Evolutionary conservation across 2,113 vertebrate genomes (phyloP).

Genomic region (Notarius lentiginosus): DNA sequence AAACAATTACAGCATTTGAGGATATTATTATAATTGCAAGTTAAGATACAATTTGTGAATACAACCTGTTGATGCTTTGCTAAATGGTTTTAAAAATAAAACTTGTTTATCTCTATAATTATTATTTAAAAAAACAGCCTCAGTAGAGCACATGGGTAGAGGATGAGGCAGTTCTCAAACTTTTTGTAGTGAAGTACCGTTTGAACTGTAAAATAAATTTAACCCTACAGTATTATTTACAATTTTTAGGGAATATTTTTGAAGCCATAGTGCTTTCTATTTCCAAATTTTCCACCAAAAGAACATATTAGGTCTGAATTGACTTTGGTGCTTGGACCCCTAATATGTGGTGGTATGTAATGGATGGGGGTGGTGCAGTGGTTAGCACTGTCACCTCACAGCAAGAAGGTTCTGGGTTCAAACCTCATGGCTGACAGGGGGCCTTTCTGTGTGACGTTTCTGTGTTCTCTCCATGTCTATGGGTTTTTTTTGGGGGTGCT

Average conservation of each 20-base stretch:
- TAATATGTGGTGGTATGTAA: no score
- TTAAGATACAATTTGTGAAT: not conserved
- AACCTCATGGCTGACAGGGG: no score
- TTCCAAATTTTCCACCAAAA: not conserved
- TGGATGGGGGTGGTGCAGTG: no score
- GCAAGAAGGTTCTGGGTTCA: no score
- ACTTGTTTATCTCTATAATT: not conserved
- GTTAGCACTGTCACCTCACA: no score
- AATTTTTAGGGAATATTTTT: not conserved
- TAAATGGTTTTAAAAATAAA: not conserved
- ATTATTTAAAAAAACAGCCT: not conserved
- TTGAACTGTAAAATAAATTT: not conserved
- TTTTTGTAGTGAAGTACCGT: not conserved
- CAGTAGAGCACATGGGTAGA: not conserved
- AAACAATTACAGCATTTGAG: slow-evolving; percentile 14
- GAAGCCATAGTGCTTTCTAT: not conserved
- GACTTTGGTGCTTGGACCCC: not conserved
- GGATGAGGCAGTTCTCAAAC: not conserved
- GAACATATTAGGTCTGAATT: not conserved
- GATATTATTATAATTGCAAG: not conserved
- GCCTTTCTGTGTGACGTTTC: no score
- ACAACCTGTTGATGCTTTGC: not conserved
- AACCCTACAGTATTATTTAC: not conserved
- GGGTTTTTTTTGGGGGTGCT: no score
- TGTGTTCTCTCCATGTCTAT: no score